Evolutionary conservation across 2,113 vertebrate genomes (phyloP).

Genomic region (Cryptomyrus ogoouensis): DNA sequence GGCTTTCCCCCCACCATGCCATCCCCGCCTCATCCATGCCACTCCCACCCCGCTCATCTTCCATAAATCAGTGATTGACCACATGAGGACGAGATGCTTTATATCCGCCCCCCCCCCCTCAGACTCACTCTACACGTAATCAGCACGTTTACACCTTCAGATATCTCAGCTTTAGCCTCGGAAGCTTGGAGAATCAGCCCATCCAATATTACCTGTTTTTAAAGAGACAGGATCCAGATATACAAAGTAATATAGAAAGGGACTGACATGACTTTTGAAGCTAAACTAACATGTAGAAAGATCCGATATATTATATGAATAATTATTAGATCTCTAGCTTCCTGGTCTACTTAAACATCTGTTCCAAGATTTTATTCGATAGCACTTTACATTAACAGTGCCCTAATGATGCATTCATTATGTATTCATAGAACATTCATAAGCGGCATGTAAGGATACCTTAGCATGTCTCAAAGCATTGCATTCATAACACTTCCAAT

Average conservation of each 20-base stretch:
- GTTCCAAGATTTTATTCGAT: background rate
- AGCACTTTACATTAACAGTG: background rate
- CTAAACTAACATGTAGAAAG: background rate
- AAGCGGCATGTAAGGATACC: background rate
- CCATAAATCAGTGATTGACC: background rate
- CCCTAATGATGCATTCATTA: background rate
- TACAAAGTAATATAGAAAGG: background rate
- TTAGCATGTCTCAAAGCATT: background rate
- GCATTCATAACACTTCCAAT: background rate
- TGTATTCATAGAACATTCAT: background rate
- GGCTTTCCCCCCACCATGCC: background rate
- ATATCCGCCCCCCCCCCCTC: background rate
- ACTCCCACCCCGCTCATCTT: background rate
- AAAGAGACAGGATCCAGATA: background rate
- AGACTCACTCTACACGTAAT: background rate
- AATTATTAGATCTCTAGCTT: background rate
- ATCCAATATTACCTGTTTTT: background rate
- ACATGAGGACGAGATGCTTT: background rate
- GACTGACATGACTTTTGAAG: background rate
- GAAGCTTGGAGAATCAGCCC: background rate
- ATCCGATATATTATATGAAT: background rate
- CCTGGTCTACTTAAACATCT: background rate
- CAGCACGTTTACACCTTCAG: background rate
- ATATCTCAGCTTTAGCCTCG: background rate
- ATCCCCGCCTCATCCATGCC: slow-evolving; percentile 27